Evolutionary conservation across 2,888 invertebrate genomes (phyloP).

Genomic region (Cistogaster globosa): DNA sequence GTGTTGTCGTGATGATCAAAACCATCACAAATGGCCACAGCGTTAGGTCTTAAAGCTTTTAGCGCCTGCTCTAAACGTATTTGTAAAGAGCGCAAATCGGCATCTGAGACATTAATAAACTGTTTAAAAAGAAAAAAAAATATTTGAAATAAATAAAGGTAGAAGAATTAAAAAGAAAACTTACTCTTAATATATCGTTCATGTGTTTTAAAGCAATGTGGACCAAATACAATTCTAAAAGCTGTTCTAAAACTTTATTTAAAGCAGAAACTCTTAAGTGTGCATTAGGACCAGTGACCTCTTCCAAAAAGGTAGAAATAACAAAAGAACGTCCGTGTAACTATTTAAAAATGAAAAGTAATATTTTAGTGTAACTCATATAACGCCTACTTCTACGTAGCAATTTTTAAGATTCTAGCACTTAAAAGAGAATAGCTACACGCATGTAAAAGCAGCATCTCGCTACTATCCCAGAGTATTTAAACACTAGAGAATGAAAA

Average conservation of each 20-base stretch:
- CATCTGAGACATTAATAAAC: constrained; percentile 74
- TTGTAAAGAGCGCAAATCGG: constrained; percentile 84
- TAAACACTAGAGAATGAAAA: too few species aligned
- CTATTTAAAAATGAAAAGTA: constrained; percentile 81
- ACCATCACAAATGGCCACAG: constrained; percentile 94
- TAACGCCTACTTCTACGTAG: too few species aligned
- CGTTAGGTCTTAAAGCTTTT: constrained; percentile 90
- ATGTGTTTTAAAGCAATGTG: constrained; percentile 89
- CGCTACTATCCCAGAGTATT: too few species aligned
- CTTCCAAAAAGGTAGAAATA: constrained; percentile 86
- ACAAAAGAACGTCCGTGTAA: constrained; percentile 93
- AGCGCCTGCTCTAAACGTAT: constrained; percentile 88
- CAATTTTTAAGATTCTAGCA: too few species aligned
- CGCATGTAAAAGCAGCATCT: too few species aligned
- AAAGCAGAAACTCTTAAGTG: constrained; percentile 85
- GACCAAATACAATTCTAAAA: constrained; percentile 91
- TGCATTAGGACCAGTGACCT: constrained; percentile 83
- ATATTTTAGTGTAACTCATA: background rate
- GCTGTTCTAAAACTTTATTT: constrained; percentile 86
- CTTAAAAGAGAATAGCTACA: too few species aligned
- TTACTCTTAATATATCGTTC: constrained; percentile 88
- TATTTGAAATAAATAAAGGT: background rate
- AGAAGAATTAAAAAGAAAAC: background rate
- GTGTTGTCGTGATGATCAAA: constrained; percentile 93
- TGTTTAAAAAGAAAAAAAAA: constrained; percentile 4